These are phyloP conservation scores for Astreopora myriophthalma DNA, from an alignment of 64 coral and sea anemone species.

Conservation along the genomic window DNA sequence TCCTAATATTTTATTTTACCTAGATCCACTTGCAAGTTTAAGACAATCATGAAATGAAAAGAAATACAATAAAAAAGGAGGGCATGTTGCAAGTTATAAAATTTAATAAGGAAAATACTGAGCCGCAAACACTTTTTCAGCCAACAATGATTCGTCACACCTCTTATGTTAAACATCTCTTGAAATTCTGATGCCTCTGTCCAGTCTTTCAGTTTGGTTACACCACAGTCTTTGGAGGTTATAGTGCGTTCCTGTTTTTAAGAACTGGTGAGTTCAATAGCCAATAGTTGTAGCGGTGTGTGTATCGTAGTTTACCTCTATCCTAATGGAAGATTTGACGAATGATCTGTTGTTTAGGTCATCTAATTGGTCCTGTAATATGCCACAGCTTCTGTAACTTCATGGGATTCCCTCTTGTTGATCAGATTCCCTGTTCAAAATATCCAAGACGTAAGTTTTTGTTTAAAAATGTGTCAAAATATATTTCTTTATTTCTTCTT, in stretches of 20 bases:
- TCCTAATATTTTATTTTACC: neutral
- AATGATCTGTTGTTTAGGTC: conserved; percentile 32
- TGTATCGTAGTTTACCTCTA: too few species aligned
- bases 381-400: conserved; percentile 99
- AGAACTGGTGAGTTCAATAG: conserved; percentile 77
- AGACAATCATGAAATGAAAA: neutral
- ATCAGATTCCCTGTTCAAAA: conserved; percentile 82
- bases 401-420: conserved; percentile 92
- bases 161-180: too few species aligned
- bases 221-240: conserved; percentile 93
- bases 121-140: too few species aligned
- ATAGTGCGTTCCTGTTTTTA: conserved; percentile 95
- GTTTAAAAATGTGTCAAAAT: neutral
- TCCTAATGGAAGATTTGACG: too few species aligned
- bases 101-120: too few species aligned
- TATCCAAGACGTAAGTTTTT: conserved; percentile 81
- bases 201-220: conserved; percentile 99
- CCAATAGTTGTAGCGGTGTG: too few species aligned
- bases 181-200: neutral
- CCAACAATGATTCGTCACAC: neutral
- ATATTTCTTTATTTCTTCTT: too few species aligned
- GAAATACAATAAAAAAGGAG: too few species aligned
- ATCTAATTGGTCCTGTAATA: conserved; percentile 91
- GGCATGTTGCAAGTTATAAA: too few species aligned
- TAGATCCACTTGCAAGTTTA: neutral